Percentiles rank a stretch among this genome's conserved stretches.
Conservation (phyloP, 2,113 vertebrate species). For the Menidia beryllina region DNA sequence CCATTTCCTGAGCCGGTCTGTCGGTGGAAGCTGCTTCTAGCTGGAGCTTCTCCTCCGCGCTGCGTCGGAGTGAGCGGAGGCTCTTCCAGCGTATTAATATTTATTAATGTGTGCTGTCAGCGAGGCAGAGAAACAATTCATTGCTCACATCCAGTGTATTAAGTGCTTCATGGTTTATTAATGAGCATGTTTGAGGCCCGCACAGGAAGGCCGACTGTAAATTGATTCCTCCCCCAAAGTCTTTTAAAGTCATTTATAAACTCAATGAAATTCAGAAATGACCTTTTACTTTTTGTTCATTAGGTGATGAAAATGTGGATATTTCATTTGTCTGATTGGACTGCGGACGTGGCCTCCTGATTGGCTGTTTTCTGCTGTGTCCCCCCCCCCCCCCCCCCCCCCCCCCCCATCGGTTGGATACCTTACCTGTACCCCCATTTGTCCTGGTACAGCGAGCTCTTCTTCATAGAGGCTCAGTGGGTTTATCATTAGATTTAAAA, state of each 20-base stretch:
- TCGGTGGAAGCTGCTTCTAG: no score
- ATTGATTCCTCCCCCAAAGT: constrained; percentile 54
- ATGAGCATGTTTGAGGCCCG: constrained; percentile 67
- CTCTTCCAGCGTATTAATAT: constrained; percentile 76
- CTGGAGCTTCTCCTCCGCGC: no score
- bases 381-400: no score
- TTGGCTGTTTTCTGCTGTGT: no score
- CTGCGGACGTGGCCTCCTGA: constrained; percentile 4
- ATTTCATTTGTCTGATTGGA: constrained; percentile 14
- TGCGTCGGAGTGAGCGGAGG: constrained; percentile 34
- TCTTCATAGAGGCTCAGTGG: no score
- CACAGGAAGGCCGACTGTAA: constrained; percentile 42
- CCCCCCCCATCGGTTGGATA: no score
- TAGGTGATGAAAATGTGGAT: constrained; percentile 11
- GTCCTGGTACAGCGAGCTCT: no score
- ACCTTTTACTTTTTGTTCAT: constrained; percentile 45
- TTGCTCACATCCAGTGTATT: constrained; percentile 73
- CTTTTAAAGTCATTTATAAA: constrained; percentile 55
- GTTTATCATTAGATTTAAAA: no score
- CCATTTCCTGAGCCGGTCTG: no score
- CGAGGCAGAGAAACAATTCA: constrained; percentile 71
- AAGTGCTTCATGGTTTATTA: constrained; percentile 79
- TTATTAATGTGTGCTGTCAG: constrained; percentile 78
- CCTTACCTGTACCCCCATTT: no score
- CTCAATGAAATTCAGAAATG: constrained; percentile 49